phyloP scores from a whole-genome alignment of 2,113 vertebrate species.

The Cephalopholis sonnerati region DNA sequence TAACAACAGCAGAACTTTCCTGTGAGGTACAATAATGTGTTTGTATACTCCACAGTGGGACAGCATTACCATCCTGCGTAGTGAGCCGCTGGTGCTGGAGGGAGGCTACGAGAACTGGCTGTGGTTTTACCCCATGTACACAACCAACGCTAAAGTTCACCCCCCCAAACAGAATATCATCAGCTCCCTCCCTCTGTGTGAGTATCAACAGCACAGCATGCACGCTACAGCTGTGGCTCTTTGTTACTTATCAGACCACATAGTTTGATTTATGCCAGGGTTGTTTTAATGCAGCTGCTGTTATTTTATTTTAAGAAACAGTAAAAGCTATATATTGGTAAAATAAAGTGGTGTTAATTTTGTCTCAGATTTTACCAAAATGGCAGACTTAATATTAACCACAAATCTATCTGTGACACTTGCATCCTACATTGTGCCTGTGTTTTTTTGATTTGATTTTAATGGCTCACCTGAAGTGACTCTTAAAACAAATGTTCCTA shows the following conservation, averaged over 20 bases:
- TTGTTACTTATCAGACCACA: background rate
- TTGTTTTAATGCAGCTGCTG: constrained; percentile 4
- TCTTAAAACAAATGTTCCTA: background rate
- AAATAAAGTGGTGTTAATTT: background rate
- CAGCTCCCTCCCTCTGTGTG: constrained; percentile 89
- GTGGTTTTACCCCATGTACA: constrained; percentile 96
- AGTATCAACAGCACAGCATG: constrained; percentile 75
- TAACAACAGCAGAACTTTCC: background rate
- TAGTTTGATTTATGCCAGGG: background rate
- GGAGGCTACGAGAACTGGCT: constrained; percentile 99
- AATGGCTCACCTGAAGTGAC: background rate
- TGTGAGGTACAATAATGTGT: constrained; percentile 11
- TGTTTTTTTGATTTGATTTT: background rate
- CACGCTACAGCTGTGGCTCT: background rate
- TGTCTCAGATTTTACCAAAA: background rate
- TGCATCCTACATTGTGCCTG: background rate
- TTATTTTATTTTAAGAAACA: background rate
- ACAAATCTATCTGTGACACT: background rate
- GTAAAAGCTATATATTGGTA: background rate
- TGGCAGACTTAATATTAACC: background rate
- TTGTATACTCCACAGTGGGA: constrained; percentile 90
- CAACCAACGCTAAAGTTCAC: constrained; percentile 93
- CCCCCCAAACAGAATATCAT: constrained; percentile 85
- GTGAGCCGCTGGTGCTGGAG: constrained; percentile 94
- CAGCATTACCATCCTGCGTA: constrained; percentile 91